Conservation (phyloP, 2,888 invertebrate genomes). For the Gonocerus acuteangulatus region DNA sequence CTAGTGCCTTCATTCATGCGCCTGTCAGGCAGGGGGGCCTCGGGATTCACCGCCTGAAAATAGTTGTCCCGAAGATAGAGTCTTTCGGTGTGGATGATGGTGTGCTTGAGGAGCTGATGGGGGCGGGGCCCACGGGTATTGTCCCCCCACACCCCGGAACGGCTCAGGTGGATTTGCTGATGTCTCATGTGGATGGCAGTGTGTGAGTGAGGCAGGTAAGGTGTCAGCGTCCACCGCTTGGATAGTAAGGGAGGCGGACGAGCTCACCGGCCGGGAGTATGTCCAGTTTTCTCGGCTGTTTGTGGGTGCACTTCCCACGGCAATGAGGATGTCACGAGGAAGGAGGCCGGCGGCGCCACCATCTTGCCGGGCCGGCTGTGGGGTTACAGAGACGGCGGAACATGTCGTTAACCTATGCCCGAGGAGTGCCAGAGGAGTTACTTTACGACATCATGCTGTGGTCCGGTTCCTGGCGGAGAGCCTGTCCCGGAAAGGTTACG, state of each 20-base stretch:
- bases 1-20: constrained; percentile 41
- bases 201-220: constrained; percentile 36
- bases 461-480: background rate
- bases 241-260: constrained; percentile 40
- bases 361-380: constrained; percentile 41
- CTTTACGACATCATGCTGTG: constrained; percentile 39
- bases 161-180: constrained; percentile 28
- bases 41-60: constrained; percentile 30
- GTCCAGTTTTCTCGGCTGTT: background rate
- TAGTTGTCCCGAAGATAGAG: constrained; percentile 13
- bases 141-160: constrained; percentile 24
- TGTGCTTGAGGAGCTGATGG: background rate
- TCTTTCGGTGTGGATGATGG: background rate
- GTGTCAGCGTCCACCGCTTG: constrained; percentile 40
- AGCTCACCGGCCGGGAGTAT: background rate
- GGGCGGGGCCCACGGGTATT: background rate
- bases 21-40: constrained; percentile 37
- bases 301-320: constrained; percentile 40
- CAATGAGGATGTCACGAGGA: constrained; percentile 39
- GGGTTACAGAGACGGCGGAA: constrained; percentile 40
- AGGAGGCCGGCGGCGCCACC: background rate
- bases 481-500: background rate
- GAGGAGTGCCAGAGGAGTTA: constrained; percentile 42
- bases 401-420: constrained; percentile 42
- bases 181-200: background rate